Conservation (phyloP, 1,140 invertebrate species). For the Coelopa frigida region DNA sequence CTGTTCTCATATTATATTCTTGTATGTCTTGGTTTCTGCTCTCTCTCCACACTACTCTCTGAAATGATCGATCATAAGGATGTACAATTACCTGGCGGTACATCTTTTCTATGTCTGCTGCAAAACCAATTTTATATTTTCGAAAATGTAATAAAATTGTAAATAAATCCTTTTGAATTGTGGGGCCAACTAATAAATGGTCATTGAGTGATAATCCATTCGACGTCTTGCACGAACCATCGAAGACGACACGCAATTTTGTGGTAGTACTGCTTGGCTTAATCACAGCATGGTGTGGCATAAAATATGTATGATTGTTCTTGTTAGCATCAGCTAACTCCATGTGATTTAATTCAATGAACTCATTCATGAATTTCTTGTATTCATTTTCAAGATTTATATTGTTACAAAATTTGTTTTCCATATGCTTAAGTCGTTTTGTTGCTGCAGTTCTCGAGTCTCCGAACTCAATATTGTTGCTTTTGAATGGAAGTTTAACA, state of each 20-base stretch:
- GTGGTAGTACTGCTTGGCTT: constrained; percentile 1
- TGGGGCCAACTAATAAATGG: constrained; percentile 26
- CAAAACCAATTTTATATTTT: constrained; percentile 25
- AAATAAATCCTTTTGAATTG: constrained; percentile 33
- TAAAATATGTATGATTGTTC: neutral
- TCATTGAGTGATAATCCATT: constrained; percentile 37
- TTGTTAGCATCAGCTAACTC: neutral
- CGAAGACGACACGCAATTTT: constrained; percentile 29
- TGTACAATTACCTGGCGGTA: constrained; percentile 26
- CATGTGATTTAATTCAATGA: neutral
- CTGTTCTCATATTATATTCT: constrained; percentile 2
- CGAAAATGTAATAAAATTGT: constrained; percentile 31
- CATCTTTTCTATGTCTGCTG: constrained; percentile 37
- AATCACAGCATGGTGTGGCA: constrained; percentile 7
- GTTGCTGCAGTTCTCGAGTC: constrained; percentile 1
- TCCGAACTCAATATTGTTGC: neutral
- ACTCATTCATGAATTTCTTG: constrained; percentile 8
- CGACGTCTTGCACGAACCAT: constrained; percentile 34
- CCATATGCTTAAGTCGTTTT: constrained; percentile 3
- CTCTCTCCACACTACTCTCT: constrained; percentile 7
- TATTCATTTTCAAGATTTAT: neutral
- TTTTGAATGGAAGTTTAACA: constrained; percentile 1
- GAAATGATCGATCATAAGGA: neutral
- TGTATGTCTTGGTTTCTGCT: neutral
- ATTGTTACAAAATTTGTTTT: constrained; percentile 5